Base-by-base conservation (phyloP, 2,888 invertebrate species). In the Matsumyia berberina region DNA sequence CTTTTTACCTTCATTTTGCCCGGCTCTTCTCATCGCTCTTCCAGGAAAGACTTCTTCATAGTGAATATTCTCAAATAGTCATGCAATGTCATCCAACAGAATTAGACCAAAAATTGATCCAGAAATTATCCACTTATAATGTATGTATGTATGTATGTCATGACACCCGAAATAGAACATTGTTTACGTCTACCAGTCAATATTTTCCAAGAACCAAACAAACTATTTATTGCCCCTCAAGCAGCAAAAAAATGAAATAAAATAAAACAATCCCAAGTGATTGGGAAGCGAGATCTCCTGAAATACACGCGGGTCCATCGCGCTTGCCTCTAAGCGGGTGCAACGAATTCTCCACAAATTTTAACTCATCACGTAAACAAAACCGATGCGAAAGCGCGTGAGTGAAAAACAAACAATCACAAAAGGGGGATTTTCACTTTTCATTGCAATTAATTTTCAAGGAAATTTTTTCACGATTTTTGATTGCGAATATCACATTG, bases 151-250 rank as follows among this genome's bases (percentile, higher is more conserved):
- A 39, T 57, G 46, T 70, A 51, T 80, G 42, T 44, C 44, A 60
- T 60, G 69, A 53, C 35, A 58, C 64, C 70, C 9, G 67, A 83
- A 83, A 83, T 83, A 83, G 83, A 57, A 83, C 24, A 83, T 78
- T 83, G 83, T 83, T 83, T 83, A 83, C 83, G 62, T 67, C 67
- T 39, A 49, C 55, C 66, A 82, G 78, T 83, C 78, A 73, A 83
- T 78, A 78, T 83, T 83, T 81, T 83, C 83, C 73, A 62, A 78
- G 83, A 83, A 78, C 67, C 67, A 58, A 82, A 66, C 77, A 12
- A 82, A 82, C 82, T 82, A 82, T 82, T 82, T 77, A 82, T 82
- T 82, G 42, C 82, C 53, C 60, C 70, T 72, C 66, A 53, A 60
- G 60, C 37, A 64, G 31, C 15, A 39, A 44, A 33, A 37, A 42